Evolutionary conservation across 2,888 invertebrate genomes (phyloP), one percentile per base, ranked within the genome.

Genomic region (Drosophila bunnanda): DNA sequence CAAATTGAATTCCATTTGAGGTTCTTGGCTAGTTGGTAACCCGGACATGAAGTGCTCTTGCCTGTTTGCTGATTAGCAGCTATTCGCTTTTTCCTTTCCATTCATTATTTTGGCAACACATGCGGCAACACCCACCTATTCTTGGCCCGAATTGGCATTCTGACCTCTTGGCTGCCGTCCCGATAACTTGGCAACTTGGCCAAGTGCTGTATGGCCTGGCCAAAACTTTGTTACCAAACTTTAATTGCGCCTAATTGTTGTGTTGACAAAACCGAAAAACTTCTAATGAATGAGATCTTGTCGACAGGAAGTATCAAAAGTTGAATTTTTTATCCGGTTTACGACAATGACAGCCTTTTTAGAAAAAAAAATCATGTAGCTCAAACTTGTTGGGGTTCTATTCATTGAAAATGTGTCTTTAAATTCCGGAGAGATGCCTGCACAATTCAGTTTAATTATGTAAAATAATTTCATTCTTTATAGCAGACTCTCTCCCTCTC

Each of bases 211-310:
- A 28, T 39, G 28, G 67, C 39, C 43, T 38, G 30, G 66, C 36
- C 38, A 56, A 76, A 76, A 87, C 68, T 67, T 73, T 69, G 73
- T 71, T 81, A 50, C 39, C 39, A 28, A 65, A 67, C 68, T 71
- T 76, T 80, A 85, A 86, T 88, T 80, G 76, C 72, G 58, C 75
- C 70, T 83, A 83, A 83, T 83, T 83, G 81, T 66, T 67, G 59
- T 75, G 88, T 82, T 82, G 83, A 85, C 73, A 88, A 64, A 60
- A 66, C 64, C 69, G 54, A 67, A 76, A 61, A 65, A 72, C 75
- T 69, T 56, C 72, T 66, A 74, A 57, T 68, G 77, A 66, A 74
- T 53, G 41, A 28, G 61, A 28, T 13, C 41, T 22, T 34, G 13
- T 41, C 20, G 20, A 66, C 62, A 4, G 32, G 9, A 28, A 41